Conservation (phyloP, 2,113 vertebrate genomes). For the Craseonycteris thonglongyai region DNA sequence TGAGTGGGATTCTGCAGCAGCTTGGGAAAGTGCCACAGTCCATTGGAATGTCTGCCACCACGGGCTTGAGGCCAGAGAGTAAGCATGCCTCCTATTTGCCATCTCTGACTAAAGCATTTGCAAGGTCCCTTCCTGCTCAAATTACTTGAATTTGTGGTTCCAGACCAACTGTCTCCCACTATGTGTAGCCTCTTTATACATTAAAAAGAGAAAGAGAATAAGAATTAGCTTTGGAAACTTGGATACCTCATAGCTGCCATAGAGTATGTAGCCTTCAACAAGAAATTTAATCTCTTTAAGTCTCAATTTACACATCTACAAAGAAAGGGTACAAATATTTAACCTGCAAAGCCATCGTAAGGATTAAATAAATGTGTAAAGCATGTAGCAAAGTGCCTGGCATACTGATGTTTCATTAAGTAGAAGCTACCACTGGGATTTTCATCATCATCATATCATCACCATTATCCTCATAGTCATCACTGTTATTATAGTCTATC, state of each 20-base stretch:
- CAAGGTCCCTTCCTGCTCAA: not conserved
- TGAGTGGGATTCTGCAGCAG: not conserved
- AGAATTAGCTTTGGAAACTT: not conserved
- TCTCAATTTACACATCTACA: conserved; percentile 35
- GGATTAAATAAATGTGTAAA: not conserved
- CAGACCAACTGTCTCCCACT: not conserved
- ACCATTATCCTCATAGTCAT: too few species aligned
- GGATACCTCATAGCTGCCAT: not conserved
- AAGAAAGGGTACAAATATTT: not conserved
- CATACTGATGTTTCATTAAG: not conserved
- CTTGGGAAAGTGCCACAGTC: not conserved
- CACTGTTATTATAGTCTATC: not conserved
- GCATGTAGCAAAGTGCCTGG: not conserved
- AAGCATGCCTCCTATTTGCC: not conserved
- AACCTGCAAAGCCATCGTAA: not conserved
- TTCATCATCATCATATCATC: not conserved
- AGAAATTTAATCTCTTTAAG: not conserved
- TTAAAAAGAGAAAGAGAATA: not conserved
- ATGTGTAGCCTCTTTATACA: not conserved
- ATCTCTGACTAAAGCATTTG: not conserved
- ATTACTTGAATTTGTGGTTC: not conserved
- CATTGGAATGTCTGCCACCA: not conserved
- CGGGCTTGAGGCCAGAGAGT: fast-evolving
- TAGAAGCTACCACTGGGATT: not conserved
- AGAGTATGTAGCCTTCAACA: not conserved